Evolutionary conservation across 2,797 vertebrate species (phyloP).

Genomic region (Mormyrus hasselquistii): DNA sequence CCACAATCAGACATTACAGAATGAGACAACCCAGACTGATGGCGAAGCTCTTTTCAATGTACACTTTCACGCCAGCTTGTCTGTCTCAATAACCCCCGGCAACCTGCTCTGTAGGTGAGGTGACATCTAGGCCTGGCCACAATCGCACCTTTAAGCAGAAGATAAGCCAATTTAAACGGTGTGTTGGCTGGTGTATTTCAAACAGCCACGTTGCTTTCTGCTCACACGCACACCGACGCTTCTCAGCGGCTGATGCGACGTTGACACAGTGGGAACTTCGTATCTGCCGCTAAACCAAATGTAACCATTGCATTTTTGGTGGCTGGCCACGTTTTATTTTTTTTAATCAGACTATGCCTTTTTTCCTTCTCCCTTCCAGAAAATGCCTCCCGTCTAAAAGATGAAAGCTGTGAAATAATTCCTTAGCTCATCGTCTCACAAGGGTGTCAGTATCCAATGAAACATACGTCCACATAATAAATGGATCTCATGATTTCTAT

Average conservation of each 20-base stretch:
- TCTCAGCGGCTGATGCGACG: neutral
- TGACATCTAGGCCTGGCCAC: neutral
- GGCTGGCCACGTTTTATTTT: neutral
- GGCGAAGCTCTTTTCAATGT: neutral
- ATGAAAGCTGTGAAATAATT: neutral
- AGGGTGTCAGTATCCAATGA: neutral
- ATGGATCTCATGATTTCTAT: neutral
- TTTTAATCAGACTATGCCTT: neutral
- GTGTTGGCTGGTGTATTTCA: neutral
- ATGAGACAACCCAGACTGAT: neutral
- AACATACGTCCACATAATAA: neutral
- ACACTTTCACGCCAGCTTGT: neutral
- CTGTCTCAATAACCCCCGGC: neutral
- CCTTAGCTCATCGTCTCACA: neutral
- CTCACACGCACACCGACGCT: neutral
- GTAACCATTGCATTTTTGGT: neutral
- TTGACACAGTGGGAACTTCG: neutral
- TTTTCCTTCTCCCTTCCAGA: neutral
- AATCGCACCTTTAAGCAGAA: neutral
- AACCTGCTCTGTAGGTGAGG: neutral
- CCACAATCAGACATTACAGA: conserved; percentile 27
- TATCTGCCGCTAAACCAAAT: neutral
- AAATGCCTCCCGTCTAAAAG: neutral
- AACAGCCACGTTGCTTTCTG: neutral
- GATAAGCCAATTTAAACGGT: neutral